Conservation (phyloP, 1,140 invertebrate genomes). For the Drosophila sturtevanti region DNA sequence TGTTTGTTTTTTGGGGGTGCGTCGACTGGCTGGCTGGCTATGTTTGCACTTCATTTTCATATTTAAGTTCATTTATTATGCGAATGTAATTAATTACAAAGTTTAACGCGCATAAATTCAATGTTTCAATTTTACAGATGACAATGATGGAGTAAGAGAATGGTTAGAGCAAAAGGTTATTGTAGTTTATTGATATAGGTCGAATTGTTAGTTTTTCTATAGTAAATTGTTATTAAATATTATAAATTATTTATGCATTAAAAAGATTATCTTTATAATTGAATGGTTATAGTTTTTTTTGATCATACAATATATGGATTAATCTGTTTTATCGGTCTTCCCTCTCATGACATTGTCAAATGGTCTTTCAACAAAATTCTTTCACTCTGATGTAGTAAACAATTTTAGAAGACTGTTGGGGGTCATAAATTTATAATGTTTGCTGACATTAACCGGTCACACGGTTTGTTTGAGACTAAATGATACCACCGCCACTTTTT, state of each 20-base stretch:
- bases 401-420: background rate
- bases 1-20: constrained; percentile 10
- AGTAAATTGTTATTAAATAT: background rate
- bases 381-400: background rate
- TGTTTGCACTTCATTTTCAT: constrained; percentile 76
- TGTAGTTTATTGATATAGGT: constrained; percentile 33
- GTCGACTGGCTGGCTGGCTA: constrained; percentile 15
- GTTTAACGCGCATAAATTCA: constrained; percentile 64
- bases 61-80: constrained; percentile 80
- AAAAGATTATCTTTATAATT: no score
- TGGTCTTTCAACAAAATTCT: background rate
- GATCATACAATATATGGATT: no score
- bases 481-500: constrained; percentile 21
- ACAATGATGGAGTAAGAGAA: constrained; percentile 13
- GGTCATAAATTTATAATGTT: constrained; percentile 51
- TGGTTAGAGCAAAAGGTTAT: constrained; percentile 11
- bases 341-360: no score
- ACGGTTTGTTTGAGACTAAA: constrained; percentile 41
- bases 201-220: constrained; percentile 10
- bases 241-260: no score
- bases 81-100: constrained; percentile 77
- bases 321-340: no score
- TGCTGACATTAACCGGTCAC: constrained; percentile 39
- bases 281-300: no score
- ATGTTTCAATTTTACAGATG: constrained; percentile 43